These are phyloP conservation scores for Neocrepidodera transversa DNA, from an alignment of 2,888 invertebrate genomes.

Conservation along the genomic window DNA sequence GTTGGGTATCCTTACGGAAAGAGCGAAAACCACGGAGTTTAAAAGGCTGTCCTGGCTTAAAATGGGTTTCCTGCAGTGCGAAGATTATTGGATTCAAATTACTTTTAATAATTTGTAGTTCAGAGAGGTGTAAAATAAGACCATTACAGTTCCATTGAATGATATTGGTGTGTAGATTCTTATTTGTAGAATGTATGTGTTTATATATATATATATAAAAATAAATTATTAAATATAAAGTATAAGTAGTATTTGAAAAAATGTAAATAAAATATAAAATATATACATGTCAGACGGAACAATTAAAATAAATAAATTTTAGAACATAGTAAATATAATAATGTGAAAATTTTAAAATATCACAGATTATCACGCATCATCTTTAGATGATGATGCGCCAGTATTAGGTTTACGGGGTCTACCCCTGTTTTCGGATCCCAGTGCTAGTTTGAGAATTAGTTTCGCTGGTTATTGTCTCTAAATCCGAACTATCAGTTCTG, in stretches of 20 bases:
- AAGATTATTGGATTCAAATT: no score
- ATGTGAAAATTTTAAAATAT: no score
- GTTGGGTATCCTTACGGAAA: background rate
- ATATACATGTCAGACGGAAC: background rate
- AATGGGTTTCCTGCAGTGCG: no score
- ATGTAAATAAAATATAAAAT: no score
- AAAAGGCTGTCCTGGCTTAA: background rate
- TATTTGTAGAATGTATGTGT: background rate
- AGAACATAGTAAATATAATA: background rate
- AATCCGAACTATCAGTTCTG: background rate
- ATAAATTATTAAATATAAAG: background rate
- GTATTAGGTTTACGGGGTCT: background rate
- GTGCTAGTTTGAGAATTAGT: background rate
- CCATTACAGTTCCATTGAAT: slow-evolving; percentile 7
- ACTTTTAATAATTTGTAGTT: background rate
- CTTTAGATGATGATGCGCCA: no score
- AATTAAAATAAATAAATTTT: background rate
- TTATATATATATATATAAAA: background rate
- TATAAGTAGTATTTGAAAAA: background rate
- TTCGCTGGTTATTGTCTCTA: background rate
- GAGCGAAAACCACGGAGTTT: background rate
- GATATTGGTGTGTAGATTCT: background rate
- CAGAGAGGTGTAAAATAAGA: background rate
- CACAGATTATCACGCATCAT: no score
- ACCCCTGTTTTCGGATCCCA: background rate